Conservation (phyloP, 2,113 vertebrate species). For the Aviceda subcristata region DNA sequence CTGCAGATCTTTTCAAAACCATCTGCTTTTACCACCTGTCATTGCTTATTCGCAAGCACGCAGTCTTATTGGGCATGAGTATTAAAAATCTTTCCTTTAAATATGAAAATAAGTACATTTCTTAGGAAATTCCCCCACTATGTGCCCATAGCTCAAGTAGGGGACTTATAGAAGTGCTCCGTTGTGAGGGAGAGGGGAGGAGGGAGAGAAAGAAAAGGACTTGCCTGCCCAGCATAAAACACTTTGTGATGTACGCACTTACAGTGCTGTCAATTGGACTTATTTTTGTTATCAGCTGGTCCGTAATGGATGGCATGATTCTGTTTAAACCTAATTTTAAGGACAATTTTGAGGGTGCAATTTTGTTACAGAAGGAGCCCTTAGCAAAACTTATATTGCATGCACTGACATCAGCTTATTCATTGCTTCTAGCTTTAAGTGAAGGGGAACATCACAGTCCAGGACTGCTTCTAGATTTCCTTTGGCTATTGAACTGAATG, state of each 20-base stretch:
- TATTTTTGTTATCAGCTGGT: neutral
- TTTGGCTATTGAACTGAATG: neutral
- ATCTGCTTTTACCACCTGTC: conserved; percentile 58
- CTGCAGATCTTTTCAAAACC: neutral
- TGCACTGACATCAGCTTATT: neutral
- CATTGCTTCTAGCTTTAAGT: neutral
- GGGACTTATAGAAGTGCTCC: neutral
- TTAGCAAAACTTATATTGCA: neutral
- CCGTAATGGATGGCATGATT: neutral
- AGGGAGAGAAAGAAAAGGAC: neutral
- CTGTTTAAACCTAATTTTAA: conserved; percentile 4
- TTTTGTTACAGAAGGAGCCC: neutral
- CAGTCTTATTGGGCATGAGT: neutral
- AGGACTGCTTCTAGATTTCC: neutral
- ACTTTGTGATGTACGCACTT: neutral
- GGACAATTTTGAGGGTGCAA: neutral
- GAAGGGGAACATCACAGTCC: neutral
- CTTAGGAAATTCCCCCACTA: neutral
- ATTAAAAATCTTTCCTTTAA: neutral
- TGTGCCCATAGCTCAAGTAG: neutral
- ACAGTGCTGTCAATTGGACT: neutral
- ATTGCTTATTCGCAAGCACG: neutral
- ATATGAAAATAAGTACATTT: neutral
- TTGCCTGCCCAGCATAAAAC: neutral
- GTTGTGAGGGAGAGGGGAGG: neutral